Conservation (phyloP, 35 echinoderm and acorn worm genomes). For the Lytechinus pictus region DNA sequence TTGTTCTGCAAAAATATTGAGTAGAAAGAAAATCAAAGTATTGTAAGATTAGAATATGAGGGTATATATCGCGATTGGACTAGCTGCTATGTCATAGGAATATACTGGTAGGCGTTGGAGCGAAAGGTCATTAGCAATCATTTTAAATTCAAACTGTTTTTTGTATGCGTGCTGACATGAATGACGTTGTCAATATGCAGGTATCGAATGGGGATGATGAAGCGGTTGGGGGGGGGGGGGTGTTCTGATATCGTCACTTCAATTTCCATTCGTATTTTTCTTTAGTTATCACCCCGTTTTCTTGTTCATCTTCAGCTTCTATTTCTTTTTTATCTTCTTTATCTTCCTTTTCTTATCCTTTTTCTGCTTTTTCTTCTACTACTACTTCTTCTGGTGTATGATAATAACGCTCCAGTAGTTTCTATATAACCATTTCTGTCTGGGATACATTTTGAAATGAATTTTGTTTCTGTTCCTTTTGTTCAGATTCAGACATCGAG, state of each 20-base stretch:
- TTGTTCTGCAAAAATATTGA: not conserved
- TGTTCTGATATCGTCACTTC: not conserved
- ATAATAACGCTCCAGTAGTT: too few species aligned
- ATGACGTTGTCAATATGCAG: too few species aligned
- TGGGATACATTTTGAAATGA: too few species aligned
- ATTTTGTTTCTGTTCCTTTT: slow-evolving; percentile 7
- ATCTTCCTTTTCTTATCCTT: too few species aligned
- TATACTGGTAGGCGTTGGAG: not conserved
- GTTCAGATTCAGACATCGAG: slow-evolving; percentile 58
- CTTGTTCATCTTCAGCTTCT: too few species aligned
- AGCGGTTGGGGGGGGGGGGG: not conserved
- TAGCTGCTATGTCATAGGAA: not conserved
- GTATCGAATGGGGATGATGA: not conserved
- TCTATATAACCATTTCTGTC: too few species aligned
- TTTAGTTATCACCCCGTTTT: too few species aligned
- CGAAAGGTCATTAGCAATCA: not conserved
- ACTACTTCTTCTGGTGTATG: too few species aligned
- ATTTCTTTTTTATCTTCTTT: too few species aligned
- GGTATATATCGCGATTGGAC: not conserved
- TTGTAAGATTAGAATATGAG: not conserved
- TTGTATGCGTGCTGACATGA: too few species aligned
- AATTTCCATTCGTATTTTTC: too few species aligned
- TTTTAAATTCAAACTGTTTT: not conserved
- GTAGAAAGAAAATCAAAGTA: not conserved
- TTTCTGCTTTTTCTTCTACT: too few species aligned